Evolutionary conservation across 2,888 invertebrate genomes (phyloP), one percentile per base, ranked within the genome.

Genomic region (Sphinx pinastri): DNA sequence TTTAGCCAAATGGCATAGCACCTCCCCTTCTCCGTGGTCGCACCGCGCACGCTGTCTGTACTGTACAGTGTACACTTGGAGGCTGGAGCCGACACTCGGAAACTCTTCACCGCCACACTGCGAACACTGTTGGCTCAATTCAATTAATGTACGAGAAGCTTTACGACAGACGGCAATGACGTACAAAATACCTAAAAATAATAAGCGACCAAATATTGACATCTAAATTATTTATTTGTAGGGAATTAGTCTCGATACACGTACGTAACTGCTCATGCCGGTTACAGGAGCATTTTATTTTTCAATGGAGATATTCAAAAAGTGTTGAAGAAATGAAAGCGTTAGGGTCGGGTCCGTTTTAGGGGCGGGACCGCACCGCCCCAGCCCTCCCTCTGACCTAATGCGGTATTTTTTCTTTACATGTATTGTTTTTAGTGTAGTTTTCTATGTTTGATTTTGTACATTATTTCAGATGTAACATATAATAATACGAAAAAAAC

Each of bases 1-100:
- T 92, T 91, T 86, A 81, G 80, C 84, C 87, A 88, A 90, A 88
- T 89, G 85, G 89, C 86, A 87, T 87, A 84, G 87, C 87, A 86
- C 90, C 87, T 90, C 87, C 87, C 87, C 87, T 88, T 91, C 89
- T 88, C 88, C 81, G 79, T 76, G 75, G 76, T 55, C 71, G 74
- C 76, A 76, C 79, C 73, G 74, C 77, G 73, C 79, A 77, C 77
- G 76, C 76, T 71, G 75, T 73, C 55, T 52, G n/a, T 52, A 52
- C 14, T 52, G 52, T 52, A n/a, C 7, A 52, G 5, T 54, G 47
- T 47, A 47, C 54, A 25, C 25, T 25, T 25, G 16, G 54, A 6
- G 54, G 12, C 14, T 25, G 16, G 54, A 6, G 54, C 19, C 14
- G 7, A 55, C 16, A 16, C 12, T 55, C 10, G 55, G 16, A 19